These are phyloP conservation scores for Orycteropus afer DNA, from an alignment of 2,113 vertebrate genomes.

Conservation along the genomic window DNA sequence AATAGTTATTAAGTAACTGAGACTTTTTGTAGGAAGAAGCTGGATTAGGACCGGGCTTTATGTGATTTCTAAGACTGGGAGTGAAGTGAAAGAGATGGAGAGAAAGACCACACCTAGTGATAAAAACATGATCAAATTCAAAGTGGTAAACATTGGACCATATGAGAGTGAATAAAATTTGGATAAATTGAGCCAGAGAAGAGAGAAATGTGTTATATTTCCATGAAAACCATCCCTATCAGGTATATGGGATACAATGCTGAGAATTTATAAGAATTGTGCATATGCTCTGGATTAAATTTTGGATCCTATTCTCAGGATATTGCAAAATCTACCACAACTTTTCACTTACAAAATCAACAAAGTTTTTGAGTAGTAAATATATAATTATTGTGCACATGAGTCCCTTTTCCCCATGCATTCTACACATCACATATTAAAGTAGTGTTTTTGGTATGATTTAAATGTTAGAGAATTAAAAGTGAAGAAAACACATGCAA, in stretches of 20 bases:
- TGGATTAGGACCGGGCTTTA: background rate
- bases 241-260: background rate
- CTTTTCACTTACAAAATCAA: background rate
- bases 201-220: background rate
- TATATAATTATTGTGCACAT: background rate
- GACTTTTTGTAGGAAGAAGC: background rate
- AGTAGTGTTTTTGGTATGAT: background rate
- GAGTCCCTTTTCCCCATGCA: background rate
- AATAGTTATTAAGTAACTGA: background rate
- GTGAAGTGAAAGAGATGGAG: background rate
- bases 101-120: background rate
- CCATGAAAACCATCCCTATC: background rate
- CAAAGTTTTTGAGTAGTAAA: background rate
- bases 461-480: background rate
- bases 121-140: background rate
- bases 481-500: background rate
- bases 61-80: background rate
- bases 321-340: background rate
- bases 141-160: background rate
- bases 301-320: background rate
- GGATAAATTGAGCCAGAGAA: background rate
- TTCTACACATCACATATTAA: background rate
- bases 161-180: background rate
- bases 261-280: background rate
- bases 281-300: background rate